Base-by-base conservation (phyloP, 2,797 vertebrate genomes). In the Allobates femoralis region DNA sequence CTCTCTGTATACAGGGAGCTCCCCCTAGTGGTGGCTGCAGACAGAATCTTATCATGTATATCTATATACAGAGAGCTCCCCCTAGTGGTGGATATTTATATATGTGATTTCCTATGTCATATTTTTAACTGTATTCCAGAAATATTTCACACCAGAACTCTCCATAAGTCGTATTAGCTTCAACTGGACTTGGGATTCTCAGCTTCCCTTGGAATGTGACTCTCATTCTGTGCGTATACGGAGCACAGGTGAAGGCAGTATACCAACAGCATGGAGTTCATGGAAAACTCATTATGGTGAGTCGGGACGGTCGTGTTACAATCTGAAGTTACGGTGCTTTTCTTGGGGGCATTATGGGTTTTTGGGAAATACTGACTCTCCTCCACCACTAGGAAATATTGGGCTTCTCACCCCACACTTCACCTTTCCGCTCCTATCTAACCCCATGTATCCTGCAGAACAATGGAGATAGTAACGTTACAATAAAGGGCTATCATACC, bases 141-240 rank as follows among this genome's bases (percentile, higher is more conserved):
- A 60, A 34, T 90, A 92, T 84, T 87, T 90, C 26, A 91, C 83
- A 0, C 26, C 90, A 56, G 87, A 86, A 0, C 89, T 94, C 83
- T 86, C 85, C 76, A 88, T 85, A 83, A 0, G 23, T 56, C 75
- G 86, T 53, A 88, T 89, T 8, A 46, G 74, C 66, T 86, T 94
- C 60, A 87, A 34, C 0, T 93, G 93, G 94, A 83, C 32, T 0
- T 96, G 94, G 94, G 3, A 88, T 67, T 94, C 94, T 0, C 62
- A 92, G 1, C 58, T 94, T 16, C 94, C 94, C 56, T 89, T 96
- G 89, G 91, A 96, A 62, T 96, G 95, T 51, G 88, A 83, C 0
- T 81, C 89, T 12, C 93, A 94, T 18, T 92, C 89, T 0, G 88
- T 95, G 62, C 94, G 93, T 85, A 91, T 95, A 15, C 92, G 92